Base-by-base conservation (phyloP, 2,888 invertebrate species). In the Andrena camellia region DNA sequence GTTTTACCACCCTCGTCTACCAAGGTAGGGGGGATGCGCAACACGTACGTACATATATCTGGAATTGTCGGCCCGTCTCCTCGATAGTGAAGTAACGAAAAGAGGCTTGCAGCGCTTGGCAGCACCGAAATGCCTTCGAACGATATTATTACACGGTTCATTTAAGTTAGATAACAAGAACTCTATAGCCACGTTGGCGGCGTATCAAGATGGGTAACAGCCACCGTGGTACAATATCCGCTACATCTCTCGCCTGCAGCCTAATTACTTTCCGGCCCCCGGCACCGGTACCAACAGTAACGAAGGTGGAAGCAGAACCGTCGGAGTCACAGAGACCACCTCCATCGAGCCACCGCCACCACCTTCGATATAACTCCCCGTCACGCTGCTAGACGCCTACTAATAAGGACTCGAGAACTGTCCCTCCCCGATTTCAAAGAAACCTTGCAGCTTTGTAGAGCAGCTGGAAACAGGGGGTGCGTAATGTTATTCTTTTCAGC, bases 141-240 rank as follows among this genome's bases (percentile, higher is more conserved):
- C 91, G 90, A 92, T 93, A 93, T 93, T 92, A 92, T 92, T 92
- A 91, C 91, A 90, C 90, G 93, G 90, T 93, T 93, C 92, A 92
- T 93, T 93, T 93, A 93, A 93, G 93, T 93, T 93, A 92, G 92
- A 93, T 93, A 93, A 92, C 93, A 92, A 92, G 91, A 91, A 90
- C 85, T 90, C 82, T 78, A 87, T 86, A 84, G 79, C 72, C 78
- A 59, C 68, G 67, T 77, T 71, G 54, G 52, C 33, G 78, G 75
- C 66, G 42, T 70, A 69, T 74, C 76, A 54, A 81, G 81, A 63
- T 75, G 78, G 78, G 80, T 88, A 89, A 83, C 87, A 84, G 82
- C 88, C 85, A 88, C 82, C 89, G 81, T 79, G 84, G 83, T 90
- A 92, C 92, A 91, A 92, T 92, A 92, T 92, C 92, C 90, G 90